These are phyloP conservation scores for Didymodactylos carnosus DNA, from an alignment of 2,888 invertebrate genomes.

Conservation along the genomic window DNA sequence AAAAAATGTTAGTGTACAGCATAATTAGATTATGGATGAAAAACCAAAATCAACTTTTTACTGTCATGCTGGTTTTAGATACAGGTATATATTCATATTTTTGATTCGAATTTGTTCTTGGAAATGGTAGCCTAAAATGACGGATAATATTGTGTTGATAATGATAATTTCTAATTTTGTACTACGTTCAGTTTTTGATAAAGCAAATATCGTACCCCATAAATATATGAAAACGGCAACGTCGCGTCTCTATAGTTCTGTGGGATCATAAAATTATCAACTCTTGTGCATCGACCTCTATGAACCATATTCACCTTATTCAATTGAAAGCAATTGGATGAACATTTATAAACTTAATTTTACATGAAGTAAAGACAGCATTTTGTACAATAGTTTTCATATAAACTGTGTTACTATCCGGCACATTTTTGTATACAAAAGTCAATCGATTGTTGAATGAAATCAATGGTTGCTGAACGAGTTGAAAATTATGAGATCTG, in stretches of 20 bases:
- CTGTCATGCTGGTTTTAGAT: slow-evolving; percentile 26
- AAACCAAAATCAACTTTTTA: slow-evolving; percentile 27
- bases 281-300: slow-evolving; percentile 25
- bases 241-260: slow-evolving; percentile 28
- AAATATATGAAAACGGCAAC: slow-evolving; percentile 31
- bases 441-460: neutral
- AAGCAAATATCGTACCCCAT: slow-evolving; percentile 26
- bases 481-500: slow-evolving; percentile 19
- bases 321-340: slow-evolving; percentile 27
- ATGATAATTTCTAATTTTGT: slow-evolving; percentile 23
- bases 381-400: neutral
- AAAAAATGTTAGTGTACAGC: slow-evolving; percentile 23
- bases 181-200: slow-evolving; percentile 12
- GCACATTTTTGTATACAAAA: slow-evolving; percentile 5
- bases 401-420: slow-evolving; percentile 11
- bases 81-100: slow-evolving; percentile 26
- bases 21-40: slow-evolving; percentile 30
- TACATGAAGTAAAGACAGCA: slow-evolving; percentile 18
- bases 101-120: slow-evolving; percentile 27
- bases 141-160: slow-evolving; percentile 33
- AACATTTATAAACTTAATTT: slow-evolving; percentile 26
- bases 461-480: neutral
- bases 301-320: slow-evolving; percentile 26
- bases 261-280: no score
- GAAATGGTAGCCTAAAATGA: slow-evolving; percentile 28